Conservation (phyloP, 2,888 invertebrate species). For the Troides aeacus region DNA sequence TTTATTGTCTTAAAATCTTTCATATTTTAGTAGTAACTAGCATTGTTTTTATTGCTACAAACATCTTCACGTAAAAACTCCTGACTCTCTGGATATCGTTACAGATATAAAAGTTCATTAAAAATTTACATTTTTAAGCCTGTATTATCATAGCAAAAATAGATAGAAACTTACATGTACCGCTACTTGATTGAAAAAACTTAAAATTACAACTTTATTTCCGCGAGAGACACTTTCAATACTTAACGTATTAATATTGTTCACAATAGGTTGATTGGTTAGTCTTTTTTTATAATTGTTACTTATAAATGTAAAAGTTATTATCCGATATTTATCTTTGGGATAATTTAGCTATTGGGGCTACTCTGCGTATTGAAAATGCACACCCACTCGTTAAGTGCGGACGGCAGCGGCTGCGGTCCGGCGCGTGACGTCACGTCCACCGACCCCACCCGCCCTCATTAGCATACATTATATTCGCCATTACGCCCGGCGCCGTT, state of each 20-base stretch:
- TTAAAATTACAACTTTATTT: too few species aligned
- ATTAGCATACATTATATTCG: constrained; percentile 79
- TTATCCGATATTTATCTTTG: constrained; percentile 37
- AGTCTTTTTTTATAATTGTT: too few species aligned
- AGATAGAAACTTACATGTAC: neutral
- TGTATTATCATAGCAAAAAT: neutral
- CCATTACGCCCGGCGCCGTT: constrained; percentile 67
- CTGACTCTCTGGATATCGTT: neutral
- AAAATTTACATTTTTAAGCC: neutral
- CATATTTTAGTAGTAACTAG: constrained; percentile 62
- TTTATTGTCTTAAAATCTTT: constrained; percentile 57
- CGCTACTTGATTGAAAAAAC: neutral
- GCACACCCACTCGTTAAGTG: constrained; percentile 72
- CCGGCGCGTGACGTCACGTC: constrained; percentile 75
- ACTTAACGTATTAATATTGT: too few species aligned
- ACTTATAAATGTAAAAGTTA: neutral
- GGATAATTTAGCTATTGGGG: constrained; percentile 38
- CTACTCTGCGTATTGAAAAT: constrained; percentile 65
- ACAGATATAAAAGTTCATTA: neutral
- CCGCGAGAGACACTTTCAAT: too few species aligned
- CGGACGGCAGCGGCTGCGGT: constrained; percentile 65
- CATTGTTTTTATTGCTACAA: constrained; percentile 64
- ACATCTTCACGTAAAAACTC: constrained; percentile 43
- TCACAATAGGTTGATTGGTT: too few species aligned
- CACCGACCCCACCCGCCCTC: constrained; percentile 64